Base-by-base conservation (phyloP, 2,797 vertebrate genomes). In the Neosalanx taihuensis region DNA sequence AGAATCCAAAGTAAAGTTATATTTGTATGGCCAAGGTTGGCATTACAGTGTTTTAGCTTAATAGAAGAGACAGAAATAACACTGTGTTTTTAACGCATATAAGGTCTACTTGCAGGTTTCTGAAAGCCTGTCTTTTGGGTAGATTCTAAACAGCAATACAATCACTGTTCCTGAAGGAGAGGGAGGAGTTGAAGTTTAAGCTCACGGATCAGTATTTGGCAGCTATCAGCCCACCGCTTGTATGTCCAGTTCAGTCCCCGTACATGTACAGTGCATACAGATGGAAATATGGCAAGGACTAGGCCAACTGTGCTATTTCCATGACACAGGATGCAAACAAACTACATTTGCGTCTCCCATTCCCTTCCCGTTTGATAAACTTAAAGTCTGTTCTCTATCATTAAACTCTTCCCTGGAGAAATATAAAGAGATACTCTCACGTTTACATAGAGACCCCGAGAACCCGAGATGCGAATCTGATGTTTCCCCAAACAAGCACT, bases 1-100 rank as follows among this genome's bases (percentile, higher is more conserved):
- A 64, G 35, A 53, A 35, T 53, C 20, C 61, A 20, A 9, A 63
- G 57, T 23, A 59, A 31, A 64, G 67, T 0, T 0, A 69, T 41
- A 46, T 31, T 15, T 33, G 13, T 68, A 35, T 72, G 69, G 73
- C 51, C 18, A n/a, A 56, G 18, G 33, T 73, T 46, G 53, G 61
- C n/a, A 57, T 2, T 59, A 31, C n/a, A 63, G 41, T 76, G 37
- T 73, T 71, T 37, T 76, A 75, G 30, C 29, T 51, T 51, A 67
- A 59, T 15, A 41, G n/a, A n/a, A 41, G n/a, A 6, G 58, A 17
- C 53, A 33, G 6, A 56, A 33, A 59, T 33, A 6, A 30, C 69
- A 61, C 12, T 26, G 69, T 53, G 49, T 68, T 57, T 57, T 56
- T 46, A 33, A 68, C 13, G 18, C 18, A 18, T 37, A 35, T 41